Evolutionary conservation across 2,113 vertebrate genomes (phyloP), one percentile per base, ranked within the genome.

Genomic region (Nestor notabilis): DNA sequence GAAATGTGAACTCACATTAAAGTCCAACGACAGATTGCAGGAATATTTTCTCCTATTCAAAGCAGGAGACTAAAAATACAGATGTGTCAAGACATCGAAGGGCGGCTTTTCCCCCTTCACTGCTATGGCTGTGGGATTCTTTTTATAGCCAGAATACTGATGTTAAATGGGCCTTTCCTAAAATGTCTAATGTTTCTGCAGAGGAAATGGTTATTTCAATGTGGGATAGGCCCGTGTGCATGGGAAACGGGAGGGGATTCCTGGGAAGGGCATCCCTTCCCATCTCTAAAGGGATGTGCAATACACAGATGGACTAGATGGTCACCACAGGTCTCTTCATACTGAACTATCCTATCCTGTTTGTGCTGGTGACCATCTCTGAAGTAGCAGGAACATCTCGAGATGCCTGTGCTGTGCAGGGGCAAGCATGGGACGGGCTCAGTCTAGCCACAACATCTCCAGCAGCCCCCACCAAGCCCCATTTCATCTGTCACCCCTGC

Each of bases 271-370:
- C 58, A 90, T 47, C 69, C 75, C 68, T 63, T 80, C 56, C 56
- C 21, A 10, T 58, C 28, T 27, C 37, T 3, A 1, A 28, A 65
- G 49, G 63, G 58, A 31, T 23, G 35, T 63, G 52, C 43, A 28
- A 2, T 23, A 9, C 7, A 39, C 44, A 35, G 55, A 37, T 50
- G 47, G 71, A 58, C 33, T 41, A 69, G 27, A 19, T 23, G 37
- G 33, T 5, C 8, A 0, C 1, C 33, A 13, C 2, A 25, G n/a
- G 19, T 33, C 61, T 46, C 19, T 79, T n/a, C 78, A 44, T 64
- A 4, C 13, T 0, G 3, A 76, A 8, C 39, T 7, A 2, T 3
- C 17, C 44, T 3, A 10, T 39, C 14, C 41, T 1, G 0, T 6
- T 10, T 5, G 7, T 76, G 63, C 21, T 55, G 41, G 17, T 52